phyloP scores from a whole-genome alignment of 2,888 invertebrate genomes.

The Pammene fasciana region DNA sequence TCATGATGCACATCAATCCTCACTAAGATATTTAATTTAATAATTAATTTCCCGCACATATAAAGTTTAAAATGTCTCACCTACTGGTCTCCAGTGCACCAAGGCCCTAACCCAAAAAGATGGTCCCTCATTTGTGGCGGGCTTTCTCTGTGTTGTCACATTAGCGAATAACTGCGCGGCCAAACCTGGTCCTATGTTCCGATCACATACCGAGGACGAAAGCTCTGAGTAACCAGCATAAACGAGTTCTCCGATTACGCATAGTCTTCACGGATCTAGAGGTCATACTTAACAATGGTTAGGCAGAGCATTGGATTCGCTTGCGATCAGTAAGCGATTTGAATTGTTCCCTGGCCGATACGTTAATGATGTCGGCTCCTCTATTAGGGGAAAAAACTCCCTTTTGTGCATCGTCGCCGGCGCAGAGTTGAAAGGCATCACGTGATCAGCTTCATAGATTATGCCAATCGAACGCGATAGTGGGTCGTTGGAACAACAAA shows the following conservation, averaged over 20 bases:
- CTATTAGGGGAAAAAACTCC: conserved; percentile 73
- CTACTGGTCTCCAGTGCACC: conserved; percentile 49
- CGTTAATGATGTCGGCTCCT: conserved; percentile 80
- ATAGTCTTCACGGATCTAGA: neutral
- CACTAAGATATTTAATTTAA: no score
- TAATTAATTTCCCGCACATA: no score
- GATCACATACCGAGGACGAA: neutral
- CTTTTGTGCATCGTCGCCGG: conserved; percentile 62
- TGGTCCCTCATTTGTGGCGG: conserved; percentile 79
- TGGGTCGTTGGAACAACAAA: conserved; percentile 32
- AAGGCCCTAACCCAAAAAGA: conserved; percentile 69
- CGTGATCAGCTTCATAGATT: conserved; percentile 43
- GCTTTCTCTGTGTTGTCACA: conserved; percentile 81
- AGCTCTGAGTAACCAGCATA: neutral
- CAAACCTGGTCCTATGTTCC: conserved; percentile 54
- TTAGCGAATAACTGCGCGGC: conserved; percentile 80
- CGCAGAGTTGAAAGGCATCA: conserved; percentile 38
- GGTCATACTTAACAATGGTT: neutral
- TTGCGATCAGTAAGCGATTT: conserved; percentile 1
- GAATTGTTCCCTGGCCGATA: conserved; percentile 65
- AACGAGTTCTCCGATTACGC: neutral
- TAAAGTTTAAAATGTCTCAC: no score
- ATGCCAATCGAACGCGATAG: conserved; percentile 34
- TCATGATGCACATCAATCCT: no score
- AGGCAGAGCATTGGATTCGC: neutral